Base-by-base conservation (phyloP, 2,797 vertebrate species). In the Sebastes flavidus region DNA sequence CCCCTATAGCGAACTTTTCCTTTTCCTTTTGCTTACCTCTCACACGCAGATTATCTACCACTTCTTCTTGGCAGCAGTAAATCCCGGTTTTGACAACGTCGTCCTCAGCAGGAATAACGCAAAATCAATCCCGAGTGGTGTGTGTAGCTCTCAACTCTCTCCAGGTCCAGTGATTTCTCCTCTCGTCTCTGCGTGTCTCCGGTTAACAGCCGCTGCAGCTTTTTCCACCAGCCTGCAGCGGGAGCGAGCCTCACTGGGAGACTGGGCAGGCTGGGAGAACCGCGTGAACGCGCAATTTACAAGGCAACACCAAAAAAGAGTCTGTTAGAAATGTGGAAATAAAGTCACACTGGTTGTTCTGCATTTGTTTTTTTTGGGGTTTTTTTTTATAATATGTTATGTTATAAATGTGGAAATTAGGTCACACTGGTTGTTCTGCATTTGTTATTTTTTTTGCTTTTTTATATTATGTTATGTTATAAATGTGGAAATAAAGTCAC, bases 161-260 rank as follows among this genome's bases (percentile, higher is more conserved):
- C 16, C 75, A 49, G 76, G 79, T 42, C 38, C 81, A 20, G 85
- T 59, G 88, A 55, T 78, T 87, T 81, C 84, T 61, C 77, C 66
- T 80, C 79, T 83, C 59, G 61, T 83, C 86, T 81, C 92, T 89
- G 89, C 91, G 89, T 90, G 93, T 91, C 90, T 91, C 72, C 83
- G 16, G 67, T 72, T 72, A 78, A 87, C 93, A 91, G 92, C 88
- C 89, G 92, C 88, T 76, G 93, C 92, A 89, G 89, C 85, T 92
- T 89, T 93, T 91, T 91, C 86, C 90, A 89, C 75, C 62, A 85
- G 80, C 63, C 73, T 24, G 76, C 2, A 75, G 77, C 88, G 92
- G 88, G 90, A 65, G 88, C 92, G 95, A 79, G 91, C 92, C 92
- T 55, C 88, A 25, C 85, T 27, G 79, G 84, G 83, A 87, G 65